Conservation (phyloP, 2,113 vertebrate genomes). For the Epinephelus lanceolatus region DNA sequence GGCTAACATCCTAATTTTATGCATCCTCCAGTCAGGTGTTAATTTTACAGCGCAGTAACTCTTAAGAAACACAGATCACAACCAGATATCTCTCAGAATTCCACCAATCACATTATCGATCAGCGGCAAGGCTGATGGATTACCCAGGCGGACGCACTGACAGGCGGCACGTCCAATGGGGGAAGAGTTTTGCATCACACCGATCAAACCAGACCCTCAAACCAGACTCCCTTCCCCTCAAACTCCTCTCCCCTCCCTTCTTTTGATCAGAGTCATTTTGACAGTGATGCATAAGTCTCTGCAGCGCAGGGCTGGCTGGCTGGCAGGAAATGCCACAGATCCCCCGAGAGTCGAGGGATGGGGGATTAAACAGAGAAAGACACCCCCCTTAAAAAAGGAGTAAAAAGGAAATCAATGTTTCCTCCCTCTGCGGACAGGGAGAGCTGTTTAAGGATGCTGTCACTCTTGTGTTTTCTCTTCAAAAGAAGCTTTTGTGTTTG, state of each 20-base stretch:
- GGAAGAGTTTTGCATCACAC: constrained; percentile 67
- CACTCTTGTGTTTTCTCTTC: constrained; percentile 61
- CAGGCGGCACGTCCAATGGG: constrained; percentile 71
- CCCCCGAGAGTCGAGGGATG: constrained; percentile 67
- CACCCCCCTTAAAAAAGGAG: constrained; percentile 53
- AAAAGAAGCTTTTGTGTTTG: constrained; percentile 51
- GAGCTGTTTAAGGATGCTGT: constrained; percentile 49
- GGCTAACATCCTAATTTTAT: neutral
- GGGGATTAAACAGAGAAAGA: constrained; percentile 67
- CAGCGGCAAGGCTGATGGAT: constrained; percentile 78
- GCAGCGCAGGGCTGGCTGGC: constrained; percentile 56
- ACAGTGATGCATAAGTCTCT: constrained; percentile 79
- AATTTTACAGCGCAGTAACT: constrained; percentile 50
- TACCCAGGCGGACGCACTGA: constrained; percentile 67
- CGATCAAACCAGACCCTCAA: constrained; percentile 62
- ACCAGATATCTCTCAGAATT: constrained; percentile 65
- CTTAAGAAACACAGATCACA: constrained; percentile 62
- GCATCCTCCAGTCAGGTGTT: constrained; percentile 3
- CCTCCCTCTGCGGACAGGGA: constrained; percentile 58
- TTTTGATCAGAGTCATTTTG: constrained; percentile 78
- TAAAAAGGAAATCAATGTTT: constrained; percentile 76
- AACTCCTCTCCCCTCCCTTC: constrained; percentile 5
- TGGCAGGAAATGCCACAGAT: constrained; percentile 79
- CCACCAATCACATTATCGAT: constrained; percentile 77
- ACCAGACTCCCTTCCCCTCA: neutral